phyloP scores from a whole-genome alignment of 2,888 invertebrate genomes.

The Eristalis intricaria region DNA sequence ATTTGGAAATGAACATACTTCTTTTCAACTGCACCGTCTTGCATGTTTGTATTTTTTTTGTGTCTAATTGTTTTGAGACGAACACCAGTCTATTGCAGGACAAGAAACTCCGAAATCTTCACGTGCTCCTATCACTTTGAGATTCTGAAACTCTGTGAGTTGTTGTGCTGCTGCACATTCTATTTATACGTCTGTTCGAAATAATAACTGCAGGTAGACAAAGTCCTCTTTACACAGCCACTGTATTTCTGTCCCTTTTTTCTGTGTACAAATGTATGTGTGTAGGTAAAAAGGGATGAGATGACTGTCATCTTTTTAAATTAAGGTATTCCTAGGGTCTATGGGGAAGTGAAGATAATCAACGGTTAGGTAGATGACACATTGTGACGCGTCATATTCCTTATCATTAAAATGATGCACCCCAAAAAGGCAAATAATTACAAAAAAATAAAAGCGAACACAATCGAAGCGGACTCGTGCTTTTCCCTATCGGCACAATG shows the following conservation, averaged over 20 bases:
- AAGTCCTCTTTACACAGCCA: background rate
- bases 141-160: constrained; percentile 9
- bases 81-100: constrained; percentile 16
- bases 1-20: constrained; percentile 15
- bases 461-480: background rate
- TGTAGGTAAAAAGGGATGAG: constrained; percentile 3
- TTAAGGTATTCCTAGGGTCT: background rate
- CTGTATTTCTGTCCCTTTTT: background rate
- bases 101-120: constrained; percentile 35
- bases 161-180: background rate
- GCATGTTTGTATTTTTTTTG: constrained; percentile 24
- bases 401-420: constrained; percentile 27
- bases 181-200: background rate
- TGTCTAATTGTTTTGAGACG: background rate
- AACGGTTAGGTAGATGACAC: constrained; percentile 1
- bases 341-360: background rate
- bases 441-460: constrained; percentile 11
- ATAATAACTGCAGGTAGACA: background rate
- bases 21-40: constrained; percentile 5
- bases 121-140: constrained; percentile 25
- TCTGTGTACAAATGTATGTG: background rate
- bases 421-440: constrained; percentile 22
- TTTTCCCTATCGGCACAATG: constrained; percentile 47
- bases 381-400: background rate
- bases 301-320: background rate